These are phyloP conservation scores for Paracyclopina nana DNA, from an alignment of 1,140 invertebrate species.

Conservation along the genomic window DNA sequence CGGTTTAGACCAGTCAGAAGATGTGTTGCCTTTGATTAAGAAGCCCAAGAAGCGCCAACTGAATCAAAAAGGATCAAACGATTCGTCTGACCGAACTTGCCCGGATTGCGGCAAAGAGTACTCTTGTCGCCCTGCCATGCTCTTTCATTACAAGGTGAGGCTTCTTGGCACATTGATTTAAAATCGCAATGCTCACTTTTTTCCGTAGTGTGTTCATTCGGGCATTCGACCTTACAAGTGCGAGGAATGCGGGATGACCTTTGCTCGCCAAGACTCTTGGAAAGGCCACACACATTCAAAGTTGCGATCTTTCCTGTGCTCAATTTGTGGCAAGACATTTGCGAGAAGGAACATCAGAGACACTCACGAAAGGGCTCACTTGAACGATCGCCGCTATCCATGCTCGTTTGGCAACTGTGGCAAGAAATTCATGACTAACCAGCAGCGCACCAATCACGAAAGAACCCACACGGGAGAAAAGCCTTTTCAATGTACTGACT, in stretches of 20 bases:
- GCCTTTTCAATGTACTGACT: constrained; percentile 19
- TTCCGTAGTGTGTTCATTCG: too few relatives aligned
- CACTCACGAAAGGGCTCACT: constrained; percentile 20
- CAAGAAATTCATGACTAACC: constrained; percentile 21
- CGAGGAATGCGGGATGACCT: constrained; percentile 21
- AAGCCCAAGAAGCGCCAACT: neutral
- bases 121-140: neutral
- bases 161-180: too few relatives aligned
- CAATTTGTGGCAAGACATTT: constrained; percentile 20
- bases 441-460: constrained; percentile 21
- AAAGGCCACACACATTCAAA: constrained; percentile 16
- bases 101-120: neutral
- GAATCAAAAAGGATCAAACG: too few relatives aligned
- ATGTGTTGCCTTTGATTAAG: neutral
- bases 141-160: neutral
- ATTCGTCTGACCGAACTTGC: neutral
- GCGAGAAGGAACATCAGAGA: neutral
- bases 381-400: constrained; percentile 20
- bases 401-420: constrained; percentile 20
- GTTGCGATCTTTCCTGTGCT: constrained; percentile 17
- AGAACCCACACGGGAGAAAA: constrained; percentile 22
- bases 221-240: constrained; percentile 17
- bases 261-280: constrained; percentile 19
- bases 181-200: too few relatives aligned
- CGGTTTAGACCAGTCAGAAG: neutral